phyloP scores from a whole-genome alignment of 2,888 invertebrate genomes.

The Gari tellinella region DNA sequence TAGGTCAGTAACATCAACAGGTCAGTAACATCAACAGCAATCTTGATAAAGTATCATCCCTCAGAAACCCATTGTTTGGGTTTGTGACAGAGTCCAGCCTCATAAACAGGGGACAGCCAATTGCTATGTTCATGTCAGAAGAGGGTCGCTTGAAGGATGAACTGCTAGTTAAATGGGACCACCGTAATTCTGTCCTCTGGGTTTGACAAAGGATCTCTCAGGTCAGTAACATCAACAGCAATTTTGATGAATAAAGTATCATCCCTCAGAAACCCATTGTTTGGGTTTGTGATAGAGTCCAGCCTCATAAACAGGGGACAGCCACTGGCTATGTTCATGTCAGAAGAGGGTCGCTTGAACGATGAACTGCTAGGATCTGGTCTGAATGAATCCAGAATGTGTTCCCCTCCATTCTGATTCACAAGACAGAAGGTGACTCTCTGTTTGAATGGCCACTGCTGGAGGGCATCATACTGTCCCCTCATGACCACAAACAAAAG shows the following conservation, averaged over 20 bases:
- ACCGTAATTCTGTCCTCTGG: slow-evolving; percentile 28
- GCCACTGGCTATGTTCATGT: slow-evolving; percentile 84
- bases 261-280: slow-evolving; percentile 49
- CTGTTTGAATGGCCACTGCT: slow-evolving; percentile 81
- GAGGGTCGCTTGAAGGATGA: no score
- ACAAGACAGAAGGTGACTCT: slow-evolving; percentile 82
- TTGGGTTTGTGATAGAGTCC: slow-evolving; percentile 53
- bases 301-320: slow-evolving; percentile 82
- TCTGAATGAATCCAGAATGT: slow-evolving; percentile 82
- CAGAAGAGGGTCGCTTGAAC: slow-evolving; percentile 80
- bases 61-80: no score
- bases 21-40: no score
- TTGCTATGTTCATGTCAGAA: no score
- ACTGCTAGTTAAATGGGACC: no score
- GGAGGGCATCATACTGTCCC: slow-evolving; percentile 80
- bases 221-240: slow-evolving; percentile 37
- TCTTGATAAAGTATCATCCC: no score
- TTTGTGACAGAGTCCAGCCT: no score
- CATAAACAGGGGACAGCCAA: no score
- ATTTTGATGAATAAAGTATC: slow-evolving; percentile 53
- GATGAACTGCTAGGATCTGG: slow-evolving; percentile 82
- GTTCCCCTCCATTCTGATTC: slow-evolving; percentile 80
- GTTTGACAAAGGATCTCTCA: slow-evolving; percentile 31
- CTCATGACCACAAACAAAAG: slow-evolving; percentile 82
- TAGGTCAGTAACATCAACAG: no score